A percentile compares a stretch with the other conserved stretches of the same genome.
Evolutionary conservation across 2,888 invertebrate genomes (phyloP).

Genomic region (Copidosoma aretas): DNA sequence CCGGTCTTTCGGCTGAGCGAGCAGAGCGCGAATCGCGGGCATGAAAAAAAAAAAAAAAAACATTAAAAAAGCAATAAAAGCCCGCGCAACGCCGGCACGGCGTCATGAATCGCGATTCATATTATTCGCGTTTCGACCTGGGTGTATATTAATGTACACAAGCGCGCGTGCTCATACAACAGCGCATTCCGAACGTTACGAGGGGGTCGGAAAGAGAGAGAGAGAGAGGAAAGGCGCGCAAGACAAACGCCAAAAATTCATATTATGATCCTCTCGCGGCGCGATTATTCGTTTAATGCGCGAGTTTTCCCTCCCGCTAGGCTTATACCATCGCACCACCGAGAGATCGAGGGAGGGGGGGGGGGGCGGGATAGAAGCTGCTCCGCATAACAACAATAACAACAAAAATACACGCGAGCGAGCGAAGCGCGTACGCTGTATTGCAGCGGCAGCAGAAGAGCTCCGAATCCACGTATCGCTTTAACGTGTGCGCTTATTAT

Average conservation of each 20-base stretch:
- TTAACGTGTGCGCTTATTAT: too few species aligned
- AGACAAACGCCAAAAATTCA: slow-evolving; percentile 15
- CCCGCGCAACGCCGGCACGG: not conserved
- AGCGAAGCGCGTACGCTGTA: too few species aligned
- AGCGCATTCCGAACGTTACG: not conserved
- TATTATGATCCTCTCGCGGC: slow-evolving; percentile 12
- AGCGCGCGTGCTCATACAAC: not conserved
- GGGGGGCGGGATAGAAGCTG: not conserved
- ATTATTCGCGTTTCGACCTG: not conserved
- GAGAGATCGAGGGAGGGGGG: too few species aligned
- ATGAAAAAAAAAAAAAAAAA: too few species aligned
- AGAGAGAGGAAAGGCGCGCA: not conserved
- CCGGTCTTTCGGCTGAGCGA: not conserved
- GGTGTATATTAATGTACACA: too few species aligned
- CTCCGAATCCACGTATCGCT: not conserved
- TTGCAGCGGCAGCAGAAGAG: not conserved
- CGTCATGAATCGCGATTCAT: not conserved
- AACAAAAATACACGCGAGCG: slow-evolving; percentile 9
- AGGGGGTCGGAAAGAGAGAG: not conserved
- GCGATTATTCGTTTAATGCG: slow-evolving; percentile 14
- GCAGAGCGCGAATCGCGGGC: not conserved
- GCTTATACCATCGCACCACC: too few species aligned
- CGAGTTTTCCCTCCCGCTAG: not conserved
- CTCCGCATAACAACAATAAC: slow-evolving; percentile 4
- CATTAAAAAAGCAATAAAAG: not conserved